phyloP scores from a whole-genome alignment of 2,113 vertebrate species.

The Pollimyrus isidori region DNA sequence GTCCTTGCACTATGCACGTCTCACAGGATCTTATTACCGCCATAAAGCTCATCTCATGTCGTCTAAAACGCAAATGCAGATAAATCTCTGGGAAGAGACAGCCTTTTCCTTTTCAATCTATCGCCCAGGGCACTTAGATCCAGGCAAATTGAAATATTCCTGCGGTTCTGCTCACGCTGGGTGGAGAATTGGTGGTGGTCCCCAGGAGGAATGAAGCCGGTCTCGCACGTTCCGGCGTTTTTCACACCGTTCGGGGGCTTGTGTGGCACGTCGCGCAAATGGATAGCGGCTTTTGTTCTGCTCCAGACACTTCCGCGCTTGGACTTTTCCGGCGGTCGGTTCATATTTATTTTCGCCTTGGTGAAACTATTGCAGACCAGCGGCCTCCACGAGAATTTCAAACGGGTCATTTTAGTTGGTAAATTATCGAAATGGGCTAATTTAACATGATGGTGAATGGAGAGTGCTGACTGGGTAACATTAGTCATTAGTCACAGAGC shows the following conservation, averaged over 20 bases:
- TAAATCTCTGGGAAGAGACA: background rate
- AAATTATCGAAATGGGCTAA: background rate
- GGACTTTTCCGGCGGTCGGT: background rate
- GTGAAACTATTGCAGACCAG: background rate
- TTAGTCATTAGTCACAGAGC: background rate
- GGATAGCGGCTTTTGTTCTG: background rate
- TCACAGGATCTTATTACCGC: background rate
- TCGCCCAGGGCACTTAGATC: slow-evolving; percentile 2
- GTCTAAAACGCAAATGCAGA: background rate
- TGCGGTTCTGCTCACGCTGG: background rate
- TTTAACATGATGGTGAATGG: background rate
- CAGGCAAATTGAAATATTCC: slow-evolving; percentile 16
- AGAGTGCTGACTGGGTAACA: background rate
- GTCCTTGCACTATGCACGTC: background rate
- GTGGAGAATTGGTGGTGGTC: background rate
- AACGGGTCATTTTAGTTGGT: background rate
- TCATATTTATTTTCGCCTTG: background rate
- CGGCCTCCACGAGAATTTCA: background rate
- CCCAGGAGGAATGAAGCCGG: background rate
- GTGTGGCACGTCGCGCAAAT: background rate
- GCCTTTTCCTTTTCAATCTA: background rate
- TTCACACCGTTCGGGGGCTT: background rate
- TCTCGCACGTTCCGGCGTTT: background rate
- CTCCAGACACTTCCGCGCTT: background rate
- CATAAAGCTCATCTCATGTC: background rate